These are phyloP conservation scores for Cyrtodaria siliqua DNA, from an alignment of 2,888 invertebrate genomes.

Conservation along the genomic window DNA sequence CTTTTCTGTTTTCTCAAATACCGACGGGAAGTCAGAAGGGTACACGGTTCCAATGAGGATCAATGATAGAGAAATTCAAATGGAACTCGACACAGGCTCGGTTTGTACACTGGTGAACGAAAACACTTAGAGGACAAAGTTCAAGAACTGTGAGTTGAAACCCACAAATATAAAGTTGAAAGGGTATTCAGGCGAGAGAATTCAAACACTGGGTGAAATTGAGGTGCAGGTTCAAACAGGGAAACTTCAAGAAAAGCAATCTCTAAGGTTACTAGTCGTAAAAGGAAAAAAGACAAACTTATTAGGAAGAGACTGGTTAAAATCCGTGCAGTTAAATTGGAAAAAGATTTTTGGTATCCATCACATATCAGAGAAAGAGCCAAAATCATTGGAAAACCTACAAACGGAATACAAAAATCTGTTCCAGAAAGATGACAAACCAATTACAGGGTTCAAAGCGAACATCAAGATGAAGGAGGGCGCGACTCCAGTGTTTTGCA, in stretches of 20 bases:
- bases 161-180: neutral
- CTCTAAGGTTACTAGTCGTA: neutral
- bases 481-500: slow-evolving; percentile 33
- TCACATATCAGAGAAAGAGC: neutral
- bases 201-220: neutral
- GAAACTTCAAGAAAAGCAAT: neutral
- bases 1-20: neutral
- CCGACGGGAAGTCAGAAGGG: neutral
- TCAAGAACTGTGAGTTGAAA: neutral
- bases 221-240: slow-evolving; percentile 1
- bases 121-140: slow-evolving; percentile 2
- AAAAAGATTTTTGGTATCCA: neutral
- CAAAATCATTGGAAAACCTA: slow-evolving; percentile 8
- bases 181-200: slow-evolving; percentile 7
- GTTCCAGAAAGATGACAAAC: slow-evolving; percentile 18
- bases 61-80: neutral
- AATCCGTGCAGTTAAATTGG: slow-evolving; percentile 10
- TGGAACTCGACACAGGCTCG: slow-evolving; percentile 12
- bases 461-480: slow-evolving; percentile 17
- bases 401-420: slow-evolving; percentile 9
- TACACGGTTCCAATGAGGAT: neutral
- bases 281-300: slow-evolving; percentile 11
- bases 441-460: slow-evolving; percentile 10
- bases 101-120: neutral
- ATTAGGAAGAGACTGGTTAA: slow-evolving; percentile 6